A percentile compares a stretch with the other conserved stretches of the same genome.
These are phyloP conservation scores for Hecatera dysodea DNA, from an alignment of 2,888 invertebrate genomes.

Conservation along the genomic window DNA sequence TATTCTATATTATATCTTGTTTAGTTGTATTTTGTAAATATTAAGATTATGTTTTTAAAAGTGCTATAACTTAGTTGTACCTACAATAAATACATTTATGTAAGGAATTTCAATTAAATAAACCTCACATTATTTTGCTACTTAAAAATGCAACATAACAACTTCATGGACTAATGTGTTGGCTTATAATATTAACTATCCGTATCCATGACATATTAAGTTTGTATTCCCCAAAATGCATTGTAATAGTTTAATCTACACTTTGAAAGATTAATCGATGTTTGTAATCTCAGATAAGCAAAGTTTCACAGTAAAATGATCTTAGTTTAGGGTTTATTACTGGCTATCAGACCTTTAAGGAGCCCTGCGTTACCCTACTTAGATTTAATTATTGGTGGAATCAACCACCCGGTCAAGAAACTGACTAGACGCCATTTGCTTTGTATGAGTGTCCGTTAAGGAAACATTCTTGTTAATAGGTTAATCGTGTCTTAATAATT, in stretches of 20 bases:
- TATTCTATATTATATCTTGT: no score
- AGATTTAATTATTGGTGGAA: constrained; percentile 55
- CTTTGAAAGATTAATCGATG: constrained; percentile 49
- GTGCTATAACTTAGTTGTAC: no score
- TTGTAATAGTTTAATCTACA: constrained; percentile 33
- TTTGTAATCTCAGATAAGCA: constrained; percentile 51
- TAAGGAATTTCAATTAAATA: no score
- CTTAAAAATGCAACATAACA: no score
- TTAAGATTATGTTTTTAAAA: no score
- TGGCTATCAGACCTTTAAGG: constrained; percentile 37
- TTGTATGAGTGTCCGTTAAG: background rate
- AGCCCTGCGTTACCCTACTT: constrained; percentile 51
- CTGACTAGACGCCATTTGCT: constrained; percentile 16
- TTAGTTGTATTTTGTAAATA: no score
- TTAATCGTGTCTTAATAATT: no score
- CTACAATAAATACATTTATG: no score
- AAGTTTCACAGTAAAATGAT: constrained; percentile 58
- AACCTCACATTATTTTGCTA: no score
- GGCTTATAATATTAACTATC: background rate
- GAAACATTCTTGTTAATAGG: no score
- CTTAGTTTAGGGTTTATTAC: constrained; percentile 62
- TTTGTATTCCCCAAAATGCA: constrained; percentile 29
- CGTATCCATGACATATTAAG: constrained; percentile 24
- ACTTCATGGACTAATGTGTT: background rate
- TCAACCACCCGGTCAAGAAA: constrained; percentile 44